Base-by-base conservation (phyloP, 2,113 vertebrate genomes). In the Otis tarda region DNA sequence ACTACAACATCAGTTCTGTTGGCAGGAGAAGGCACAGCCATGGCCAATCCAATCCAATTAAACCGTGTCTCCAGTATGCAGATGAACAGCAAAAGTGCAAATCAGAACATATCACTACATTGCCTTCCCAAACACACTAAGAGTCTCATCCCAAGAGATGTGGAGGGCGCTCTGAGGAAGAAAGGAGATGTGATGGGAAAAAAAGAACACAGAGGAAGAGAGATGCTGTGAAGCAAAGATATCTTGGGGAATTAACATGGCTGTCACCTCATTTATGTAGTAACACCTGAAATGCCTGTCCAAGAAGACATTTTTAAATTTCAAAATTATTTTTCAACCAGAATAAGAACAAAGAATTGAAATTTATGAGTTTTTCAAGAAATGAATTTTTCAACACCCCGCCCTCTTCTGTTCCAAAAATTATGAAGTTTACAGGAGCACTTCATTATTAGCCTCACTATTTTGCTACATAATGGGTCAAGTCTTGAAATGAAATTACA, bases 11-110 rank as follows among this genome's bases (percentile, higher is more conserved):
- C 60, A 82, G n/a, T 89, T 95, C 83, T 59, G 27, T 95, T 96
- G 88, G 88, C 96, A 96, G 90, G 65, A 82, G 80, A 84, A 96
- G 77, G 80, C 57, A 70, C 65, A 87, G 65, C 45, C 69, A 76
- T 84, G 77, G 90, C 94, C 92, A 97, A 94, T 87, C 49, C 80
- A 89, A 73, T 96, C 83, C 79, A 94, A 87, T 92, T 88, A 96
- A 92, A 86, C 52, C 35, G 45, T 71, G 86, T 71, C 64, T 87
- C 67, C 56, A 22, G 31, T 76, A 79, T 33, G 35, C 23, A 78
- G 71, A 86, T 57, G 35, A 93, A 60, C 43, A 89, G 43, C 35
- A 92, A 50, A 90, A 91, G 57, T 65, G 69, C 45, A 79, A 82
- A 92, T 89, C 28, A 79, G 52, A 91, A 79, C 39, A 64, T 81